Conservation (phyloP, 2,888 invertebrate species). For the Heliconius erato region DNA sequence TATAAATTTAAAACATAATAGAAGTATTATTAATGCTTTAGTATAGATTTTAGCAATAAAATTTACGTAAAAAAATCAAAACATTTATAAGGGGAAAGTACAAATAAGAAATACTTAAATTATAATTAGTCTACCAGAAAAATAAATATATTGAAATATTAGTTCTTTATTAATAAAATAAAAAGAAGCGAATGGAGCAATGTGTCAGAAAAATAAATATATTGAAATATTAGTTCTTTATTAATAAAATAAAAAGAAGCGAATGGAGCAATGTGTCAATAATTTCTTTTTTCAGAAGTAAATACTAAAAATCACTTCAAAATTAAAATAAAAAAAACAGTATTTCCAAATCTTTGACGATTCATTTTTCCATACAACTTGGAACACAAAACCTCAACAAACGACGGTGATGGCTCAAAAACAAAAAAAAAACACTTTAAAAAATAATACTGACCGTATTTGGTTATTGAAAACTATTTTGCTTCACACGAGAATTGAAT, state of each 20-base stretch:
- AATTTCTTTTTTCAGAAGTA: background rate
- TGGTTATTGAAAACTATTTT: conserved; percentile 31
- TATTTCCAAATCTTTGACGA: too few relatives aligned
- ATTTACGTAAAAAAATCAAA: too few relatives aligned
- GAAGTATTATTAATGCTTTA: background rate
- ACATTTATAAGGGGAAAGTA: background rate
- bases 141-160: background rate
- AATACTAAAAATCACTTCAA: background rate
- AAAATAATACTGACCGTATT: conserved; percentile 43
- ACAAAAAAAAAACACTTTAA: background rate
- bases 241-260: background rate
- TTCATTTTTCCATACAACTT: background rate
- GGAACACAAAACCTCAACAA: conserved; percentile 8
- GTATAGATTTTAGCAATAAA: too few relatives aligned
- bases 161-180: background rate
- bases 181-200: too few relatives aligned
- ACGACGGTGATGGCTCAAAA: background rate
- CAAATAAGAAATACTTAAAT: background rate
- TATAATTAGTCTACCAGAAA: background rate
- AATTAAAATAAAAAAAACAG: background rate
- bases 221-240: background rate
- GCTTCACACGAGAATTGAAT: conserved; percentile 7
- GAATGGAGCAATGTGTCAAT: background rate
- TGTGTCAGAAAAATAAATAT: background rate
- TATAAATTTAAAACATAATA: background rate